Evolutionary conservation across 2,797 vertebrate species (phyloP).

Genomic region (Acipenser ruthenus): DNA sequence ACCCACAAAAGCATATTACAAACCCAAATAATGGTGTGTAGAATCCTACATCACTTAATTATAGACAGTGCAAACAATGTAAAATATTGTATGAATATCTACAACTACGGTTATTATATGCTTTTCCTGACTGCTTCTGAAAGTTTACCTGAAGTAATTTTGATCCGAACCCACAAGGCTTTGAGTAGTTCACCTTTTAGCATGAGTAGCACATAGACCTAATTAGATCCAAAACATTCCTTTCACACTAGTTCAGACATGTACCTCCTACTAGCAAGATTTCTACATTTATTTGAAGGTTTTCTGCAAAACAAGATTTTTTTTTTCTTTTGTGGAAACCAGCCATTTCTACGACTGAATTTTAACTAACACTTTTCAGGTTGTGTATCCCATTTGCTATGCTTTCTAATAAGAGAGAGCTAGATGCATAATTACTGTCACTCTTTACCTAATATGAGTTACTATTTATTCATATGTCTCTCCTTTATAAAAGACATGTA

Average conservation of each 20-base stretch:
- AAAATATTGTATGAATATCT: no score
- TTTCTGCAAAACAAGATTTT: background rate
- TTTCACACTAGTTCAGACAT: conserved; percentile 60
- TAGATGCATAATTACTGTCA: no score
- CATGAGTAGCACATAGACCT: conserved; percentile 37
- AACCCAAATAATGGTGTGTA: no score
- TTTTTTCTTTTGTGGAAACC: conserved; percentile 17
- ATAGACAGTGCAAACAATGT: background rate
- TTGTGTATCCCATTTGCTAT: conserved; percentile 58
- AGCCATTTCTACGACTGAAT: conserved; percentile 29
- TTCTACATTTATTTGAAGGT: conserved; percentile 59
- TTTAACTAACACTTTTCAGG: conserved; percentile 37
- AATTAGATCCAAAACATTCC: conserved; percentile 62
- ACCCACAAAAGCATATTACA: no score
- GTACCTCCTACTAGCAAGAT: conserved; percentile 61
- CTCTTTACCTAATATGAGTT: no score
- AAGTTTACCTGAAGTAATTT: conserved; percentile 9
- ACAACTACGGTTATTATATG: conserved; percentile 14
- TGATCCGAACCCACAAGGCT: conserved; percentile 25
- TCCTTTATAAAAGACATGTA: no score
- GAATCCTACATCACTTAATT: background rate
- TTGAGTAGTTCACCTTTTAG: conserved; percentile 8
- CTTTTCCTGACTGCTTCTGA: conserved; percentile 38
- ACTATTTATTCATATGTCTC: no score
- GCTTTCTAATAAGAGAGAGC: conserved; percentile 11